Conservation (phyloP, 2,888 invertebrate species). For the Pardosa pseudoannulata region DNA sequence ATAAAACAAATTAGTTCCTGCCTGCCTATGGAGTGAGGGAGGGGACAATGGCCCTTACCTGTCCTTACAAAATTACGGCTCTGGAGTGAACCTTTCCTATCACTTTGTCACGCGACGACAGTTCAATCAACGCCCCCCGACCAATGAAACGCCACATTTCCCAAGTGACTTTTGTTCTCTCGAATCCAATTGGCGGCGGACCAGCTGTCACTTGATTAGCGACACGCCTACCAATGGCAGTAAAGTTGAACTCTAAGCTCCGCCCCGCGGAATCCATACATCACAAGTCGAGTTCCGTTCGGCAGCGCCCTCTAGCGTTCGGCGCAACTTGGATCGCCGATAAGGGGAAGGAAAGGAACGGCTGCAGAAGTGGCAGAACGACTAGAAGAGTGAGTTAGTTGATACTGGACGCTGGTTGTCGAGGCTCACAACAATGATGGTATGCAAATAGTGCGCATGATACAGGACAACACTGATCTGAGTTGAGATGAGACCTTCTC, state of each 20-base stretch:
- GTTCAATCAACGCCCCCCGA: slow-evolving; percentile 33
- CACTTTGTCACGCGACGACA: slow-evolving; percentile 45
- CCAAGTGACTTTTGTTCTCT: slow-evolving; percentile 1
- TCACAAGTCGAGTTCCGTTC: slow-evolving; percentile 7
- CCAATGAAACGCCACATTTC: slow-evolving; percentile 35
- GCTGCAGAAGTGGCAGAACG: too few relatives aligned
- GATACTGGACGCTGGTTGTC: too few relatives aligned
- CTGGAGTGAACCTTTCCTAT: not conserved
- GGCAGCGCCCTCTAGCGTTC: slow-evolving; percentile 48
- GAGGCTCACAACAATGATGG: not conserved
- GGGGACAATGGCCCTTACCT: too few relatives aligned
- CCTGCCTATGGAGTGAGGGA: too few relatives aligned
- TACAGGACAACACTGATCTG: too few relatives aligned
- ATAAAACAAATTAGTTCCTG: too few relatives aligned
- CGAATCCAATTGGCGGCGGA: slow-evolving; percentile 22
- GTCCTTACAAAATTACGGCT: too few relatives aligned
- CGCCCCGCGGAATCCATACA: slow-evolving; percentile 27
- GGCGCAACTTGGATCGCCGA: slow-evolving; percentile 1
- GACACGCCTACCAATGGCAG: slow-evolving; percentile 67
- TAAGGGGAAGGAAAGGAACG: too few relatives aligned
- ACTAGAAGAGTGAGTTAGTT: too few relatives aligned
- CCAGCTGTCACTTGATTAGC: slow-evolving; percentile 68
- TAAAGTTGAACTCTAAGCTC: slow-evolving; percentile 25
- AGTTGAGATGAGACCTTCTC: too few relatives aligned
- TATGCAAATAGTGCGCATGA: not conserved